Conservation (phyloP, 2,888 invertebrate genomes). For the Choreutis nemorana region DNA sequence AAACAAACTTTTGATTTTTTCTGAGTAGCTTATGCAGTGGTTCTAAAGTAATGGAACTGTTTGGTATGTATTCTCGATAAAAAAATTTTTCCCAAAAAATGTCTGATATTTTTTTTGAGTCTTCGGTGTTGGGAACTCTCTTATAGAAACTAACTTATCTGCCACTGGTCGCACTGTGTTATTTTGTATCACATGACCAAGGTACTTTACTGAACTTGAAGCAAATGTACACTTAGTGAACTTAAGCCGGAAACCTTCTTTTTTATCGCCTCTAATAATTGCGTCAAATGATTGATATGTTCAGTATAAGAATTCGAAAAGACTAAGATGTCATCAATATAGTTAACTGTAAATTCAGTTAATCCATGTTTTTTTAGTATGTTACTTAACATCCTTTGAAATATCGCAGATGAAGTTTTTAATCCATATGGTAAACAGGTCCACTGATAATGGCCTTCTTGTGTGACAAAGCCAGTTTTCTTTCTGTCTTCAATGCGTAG, state of each 20-base stretch:
- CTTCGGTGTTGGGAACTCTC: constrained; percentile 10
- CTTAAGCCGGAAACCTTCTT: constrained; percentile 4
- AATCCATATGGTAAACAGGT: constrained; percentile 19
- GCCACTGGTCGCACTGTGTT: constrained; percentile 15
- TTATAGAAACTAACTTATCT: constrained; percentile 13
- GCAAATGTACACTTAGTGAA: constrained; percentile 15
- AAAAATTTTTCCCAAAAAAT: constrained; percentile 16
- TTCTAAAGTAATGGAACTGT: constrained; percentile 12
- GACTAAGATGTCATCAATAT: constrained; percentile 5
- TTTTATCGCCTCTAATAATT: constrained; percentile 8
- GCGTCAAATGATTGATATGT: constrained; percentile 9
- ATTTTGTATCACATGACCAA: constrained; percentile 15
- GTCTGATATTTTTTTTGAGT: constrained; percentile 10
- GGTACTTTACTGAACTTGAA: constrained; percentile 13
- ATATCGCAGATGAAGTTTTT: constrained; percentile 16
- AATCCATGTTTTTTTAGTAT: constrained; percentile 16
- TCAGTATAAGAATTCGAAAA: constrained; percentile 9
- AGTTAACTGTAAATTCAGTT: constrained; percentile 7
- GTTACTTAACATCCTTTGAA: constrained; percentile 18
- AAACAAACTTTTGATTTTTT: constrained; percentile 13
- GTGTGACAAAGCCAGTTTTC: constrained; percentile 23
- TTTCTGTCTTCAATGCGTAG: constrained; percentile 20
- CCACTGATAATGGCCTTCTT: constrained; percentile 10
- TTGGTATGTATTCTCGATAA: constrained; percentile 14
- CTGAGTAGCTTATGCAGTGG: constrained; percentile 16